phyloP scores from a whole-genome alignment of 2,797 vertebrate genomes.

The Tarsius wallacei region DNA sequence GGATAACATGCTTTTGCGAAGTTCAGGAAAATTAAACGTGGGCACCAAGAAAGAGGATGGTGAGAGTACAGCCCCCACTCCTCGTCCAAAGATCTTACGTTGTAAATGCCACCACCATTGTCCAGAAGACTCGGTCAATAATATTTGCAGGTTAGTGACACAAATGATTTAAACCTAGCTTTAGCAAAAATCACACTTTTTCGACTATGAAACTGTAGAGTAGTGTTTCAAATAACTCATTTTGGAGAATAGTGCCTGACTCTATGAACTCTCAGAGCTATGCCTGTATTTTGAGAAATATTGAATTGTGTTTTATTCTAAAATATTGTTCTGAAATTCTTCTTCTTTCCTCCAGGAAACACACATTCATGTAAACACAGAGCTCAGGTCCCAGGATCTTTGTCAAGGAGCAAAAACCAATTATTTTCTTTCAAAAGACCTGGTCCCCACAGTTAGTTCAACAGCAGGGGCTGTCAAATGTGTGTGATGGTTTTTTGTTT shows the following conservation, averaged over 20 bases:
- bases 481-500: not conserved
- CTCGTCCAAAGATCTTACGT: constrained; percentile 92
- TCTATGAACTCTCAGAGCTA: not conserved
- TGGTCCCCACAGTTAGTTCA: not conserved
- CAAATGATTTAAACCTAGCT: not conserved
- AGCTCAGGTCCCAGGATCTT: not conserved
- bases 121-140: constrained; percentile 96
- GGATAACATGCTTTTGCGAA: constrained; percentile 95
- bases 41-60: constrained; percentile 91
- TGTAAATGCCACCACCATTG: constrained; percentile 98
- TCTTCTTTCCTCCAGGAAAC: not conserved
- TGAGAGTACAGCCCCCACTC: constrained; percentile 91
- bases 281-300: not conserved
- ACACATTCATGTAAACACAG: not conserved
- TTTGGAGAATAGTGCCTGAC: not conserved
- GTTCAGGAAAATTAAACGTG: constrained; percentile 93
- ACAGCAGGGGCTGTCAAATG: not conserved
- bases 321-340: not conserved
- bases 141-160: constrained; percentile 95
- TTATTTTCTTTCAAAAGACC: not conserved
- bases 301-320: not conserved
- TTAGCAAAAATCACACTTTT: not conserved
- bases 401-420: not conserved
- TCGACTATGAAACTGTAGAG: not conserved
- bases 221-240: not conserved